These are phyloP conservation scores for Rhopalosiphum nymphaeae DNA, from an alignment of 2,888 invertebrate genomes.

Conservation along the genomic window DNA sequence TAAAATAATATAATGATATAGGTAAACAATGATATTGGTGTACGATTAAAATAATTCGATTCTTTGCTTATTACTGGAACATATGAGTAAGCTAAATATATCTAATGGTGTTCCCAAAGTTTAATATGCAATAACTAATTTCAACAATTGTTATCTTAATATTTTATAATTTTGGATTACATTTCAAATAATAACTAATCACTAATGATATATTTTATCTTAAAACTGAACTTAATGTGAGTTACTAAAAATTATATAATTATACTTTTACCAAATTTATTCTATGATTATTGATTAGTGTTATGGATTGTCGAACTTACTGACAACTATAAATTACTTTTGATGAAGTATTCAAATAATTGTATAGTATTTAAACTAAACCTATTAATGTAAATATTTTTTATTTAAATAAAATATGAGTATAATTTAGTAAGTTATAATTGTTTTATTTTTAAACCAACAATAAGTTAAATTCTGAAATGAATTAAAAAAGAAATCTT, in stretches of 20 bases:
- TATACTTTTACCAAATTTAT: background rate
- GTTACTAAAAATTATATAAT: background rate
- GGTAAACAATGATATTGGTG: background rate
- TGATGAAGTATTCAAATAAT: background rate
- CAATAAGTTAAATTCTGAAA: background rate
- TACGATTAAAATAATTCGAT: background rate
- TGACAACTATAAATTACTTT: background rate
- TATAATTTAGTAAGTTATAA: background rate
- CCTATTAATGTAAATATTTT: background rate
- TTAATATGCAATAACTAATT: background rate
- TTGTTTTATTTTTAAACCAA: background rate
- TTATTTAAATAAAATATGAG: background rate
- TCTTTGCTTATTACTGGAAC: background rate
- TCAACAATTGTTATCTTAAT: background rate
- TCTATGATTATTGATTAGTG: background rate
- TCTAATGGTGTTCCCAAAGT: slow-evolving; percentile 23
- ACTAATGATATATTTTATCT: background rate
- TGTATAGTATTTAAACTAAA: background rate
- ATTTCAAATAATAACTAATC: background rate
- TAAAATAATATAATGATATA: background rate
- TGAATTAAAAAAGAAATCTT: background rate
- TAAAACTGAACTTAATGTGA: background rate
- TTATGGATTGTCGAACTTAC: background rate
- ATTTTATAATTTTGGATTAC: background rate
- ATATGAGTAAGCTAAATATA: slow-evolving; percentile 13